Base-by-base conservation (phyloP, 2,797 vertebrate genomes). In the Dicrostonyx torquatus region DNA sequence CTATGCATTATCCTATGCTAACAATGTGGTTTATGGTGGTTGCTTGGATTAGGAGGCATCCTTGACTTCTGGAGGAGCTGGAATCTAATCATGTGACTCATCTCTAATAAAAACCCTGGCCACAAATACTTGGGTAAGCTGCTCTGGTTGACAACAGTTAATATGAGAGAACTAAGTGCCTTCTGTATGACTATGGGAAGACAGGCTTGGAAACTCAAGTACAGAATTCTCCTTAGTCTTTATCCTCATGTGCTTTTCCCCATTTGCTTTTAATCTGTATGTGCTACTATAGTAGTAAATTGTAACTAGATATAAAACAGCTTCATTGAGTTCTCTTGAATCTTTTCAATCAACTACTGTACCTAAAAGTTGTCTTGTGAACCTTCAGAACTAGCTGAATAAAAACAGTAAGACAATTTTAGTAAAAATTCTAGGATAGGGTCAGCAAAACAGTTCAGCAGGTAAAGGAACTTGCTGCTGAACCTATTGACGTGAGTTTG, bases 261-360 rank as follows among this genome's bases (percentile, higher is more conserved):
- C 55, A 82, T n/a, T 60, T 78, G 43, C 43, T 84, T 75, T 78
- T 73, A 90, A 85, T 79, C 40, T 91, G 43, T 45, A 79, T 62
- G 68, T 89, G 13, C 15, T 43, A 80, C 26, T 80, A 37, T 10
- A 78, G 29, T 83, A 96, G 80, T 78, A 70, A 94, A 86, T 10
- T 89, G 2, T 62, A 85, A 82, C 40, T 13, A 64, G 17, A n/a
- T 84, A 5, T 66, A 8, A 62, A 66, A 66, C 1, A 82, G 26
- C 20, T 90, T 40, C 72, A 40, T 11, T 89, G 48, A 48, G 26
- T 85, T 93, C 22, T 66, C 50, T 10, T 45, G 14, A 89, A 34
- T 82, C 20, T 72, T 93, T 88, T 48, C n/a, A 68, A 48, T 88
- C 22, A 93, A 93, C 72, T 77, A 87, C 3, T 50, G 20, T 85